These are phyloP conservation scores for Lysandra bellargus DNA, from an alignment of 2,888 invertebrate genomes.

Conservation along the genomic window DNA sequence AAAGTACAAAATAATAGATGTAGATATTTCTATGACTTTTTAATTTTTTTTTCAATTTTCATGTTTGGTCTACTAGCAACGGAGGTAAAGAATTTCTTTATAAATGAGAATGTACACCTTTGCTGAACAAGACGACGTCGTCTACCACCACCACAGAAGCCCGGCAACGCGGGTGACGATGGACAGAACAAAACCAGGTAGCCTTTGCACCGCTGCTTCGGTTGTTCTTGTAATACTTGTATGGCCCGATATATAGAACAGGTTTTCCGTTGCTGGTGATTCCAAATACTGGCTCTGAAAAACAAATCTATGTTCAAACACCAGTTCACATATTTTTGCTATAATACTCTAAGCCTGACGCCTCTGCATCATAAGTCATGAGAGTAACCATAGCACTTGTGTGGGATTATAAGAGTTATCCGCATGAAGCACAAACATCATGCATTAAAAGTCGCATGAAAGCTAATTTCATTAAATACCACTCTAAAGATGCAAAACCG, in stretches of 20 bases:
- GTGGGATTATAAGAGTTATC: neutral
- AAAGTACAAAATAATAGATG: too few species aligned
- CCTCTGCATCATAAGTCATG: neutral
- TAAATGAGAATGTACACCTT: conserved; percentile 47
- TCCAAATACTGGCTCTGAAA: conserved; percentile 41
- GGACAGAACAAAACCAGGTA: conserved; percentile 47
- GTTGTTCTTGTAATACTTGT: conserved; percentile 47
- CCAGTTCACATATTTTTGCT: too few species aligned
- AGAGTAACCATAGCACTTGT: neutral
- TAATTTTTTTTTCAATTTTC: too few species aligned
- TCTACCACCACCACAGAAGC: conserved; percentile 46
- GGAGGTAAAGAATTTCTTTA: neutral
- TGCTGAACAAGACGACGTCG: conserved; percentile 43
- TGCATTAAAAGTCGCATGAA: too few species aligned
- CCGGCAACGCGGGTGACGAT: conserved; percentile 43
- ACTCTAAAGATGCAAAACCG: too few species aligned
- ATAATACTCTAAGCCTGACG: too few species aligned
- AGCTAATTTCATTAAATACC: too few species aligned
- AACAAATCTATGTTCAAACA: neutral
- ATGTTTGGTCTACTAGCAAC: too few species aligned
- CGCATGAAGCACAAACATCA: too few species aligned
- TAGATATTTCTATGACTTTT: too few species aligned
- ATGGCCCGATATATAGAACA: conserved; percentile 44
- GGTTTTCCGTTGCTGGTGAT: conserved; percentile 42
- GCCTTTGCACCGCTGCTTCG: conserved; percentile 43